Conservation (phyloP, 2,113 vertebrate species). For the Erythrocercus mccallii region DNA sequence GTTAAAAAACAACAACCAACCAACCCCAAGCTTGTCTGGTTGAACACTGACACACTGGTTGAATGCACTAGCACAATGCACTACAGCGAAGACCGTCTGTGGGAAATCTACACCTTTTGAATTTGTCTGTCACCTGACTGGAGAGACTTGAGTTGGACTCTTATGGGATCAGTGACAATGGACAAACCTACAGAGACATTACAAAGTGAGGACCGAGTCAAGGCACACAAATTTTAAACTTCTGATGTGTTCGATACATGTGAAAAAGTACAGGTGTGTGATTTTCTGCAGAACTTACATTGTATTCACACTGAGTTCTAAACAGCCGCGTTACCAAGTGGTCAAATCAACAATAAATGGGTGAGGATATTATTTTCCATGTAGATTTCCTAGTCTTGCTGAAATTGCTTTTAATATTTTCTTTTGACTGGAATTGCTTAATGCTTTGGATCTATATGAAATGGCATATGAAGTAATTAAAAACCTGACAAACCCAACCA, state of each 20-base stretch:
- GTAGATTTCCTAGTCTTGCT: conserved; percentile 50
- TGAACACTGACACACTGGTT: conserved; percentile 57
- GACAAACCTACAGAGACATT: conserved; percentile 17
- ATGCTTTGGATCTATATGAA: neutral
- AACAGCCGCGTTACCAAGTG: neutral
- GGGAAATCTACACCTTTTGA: conserved; percentile 45
- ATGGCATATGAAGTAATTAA: neutral
- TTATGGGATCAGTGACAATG: neutral
- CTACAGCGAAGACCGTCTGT: conserved; percentile 52
- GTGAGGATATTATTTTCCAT: conserved; percentile 59
- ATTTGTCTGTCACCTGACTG: conserved; percentile 29
- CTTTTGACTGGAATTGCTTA: neutral
- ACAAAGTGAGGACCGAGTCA: neutral
- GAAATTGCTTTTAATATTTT: neutral
- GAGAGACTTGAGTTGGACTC: conserved; percentile 37
- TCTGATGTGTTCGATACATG: neutral
- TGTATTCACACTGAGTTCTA: conserved; percentile 36
- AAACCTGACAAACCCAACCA: neutral
- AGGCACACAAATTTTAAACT: neutral
- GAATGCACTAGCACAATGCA: conserved; percentile 55
- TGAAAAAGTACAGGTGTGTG: conserved; percentile 4
- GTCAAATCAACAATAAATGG: conserved; percentile 55
- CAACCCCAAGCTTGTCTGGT: conserved; percentile 6
- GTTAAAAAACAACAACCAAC: neutral
- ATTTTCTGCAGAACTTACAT: neutral